Evolutionary conservation across 2,113 vertebrate species (phyloP).

Genomic region (Mobula birostris): DNA sequence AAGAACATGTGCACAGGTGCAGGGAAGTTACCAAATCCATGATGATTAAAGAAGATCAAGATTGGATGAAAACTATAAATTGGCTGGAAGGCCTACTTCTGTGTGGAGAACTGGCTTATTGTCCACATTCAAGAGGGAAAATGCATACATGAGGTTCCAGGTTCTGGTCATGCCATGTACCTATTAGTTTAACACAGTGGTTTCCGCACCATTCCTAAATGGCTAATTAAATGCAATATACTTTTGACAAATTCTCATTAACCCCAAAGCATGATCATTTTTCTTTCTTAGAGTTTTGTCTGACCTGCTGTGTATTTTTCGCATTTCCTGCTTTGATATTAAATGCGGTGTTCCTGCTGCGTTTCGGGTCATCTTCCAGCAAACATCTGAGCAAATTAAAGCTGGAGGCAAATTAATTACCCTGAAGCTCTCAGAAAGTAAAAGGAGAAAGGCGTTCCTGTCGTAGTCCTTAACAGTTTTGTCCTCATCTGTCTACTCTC

Average conservation of each 20-base stretch:
- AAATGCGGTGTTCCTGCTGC: too few species aligned
- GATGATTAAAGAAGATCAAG: too few species aligned
- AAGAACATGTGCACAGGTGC: not conserved
- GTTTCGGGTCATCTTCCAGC: not conserved
- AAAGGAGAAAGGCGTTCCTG: too few species aligned
- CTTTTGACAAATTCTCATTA: too few species aligned
- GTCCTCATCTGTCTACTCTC: not conserved
- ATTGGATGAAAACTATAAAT: too few species aligned
- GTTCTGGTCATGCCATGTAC: not conserved
- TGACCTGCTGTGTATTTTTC: not conserved
- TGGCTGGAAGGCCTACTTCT: too few species aligned
- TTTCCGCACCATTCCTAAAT: not conserved
- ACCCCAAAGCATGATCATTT: too few species aligned
- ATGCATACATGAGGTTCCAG: not conserved
- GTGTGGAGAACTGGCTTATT: not conserved
- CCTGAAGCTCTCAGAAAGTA: too few species aligned
- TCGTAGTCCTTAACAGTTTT: not conserved
- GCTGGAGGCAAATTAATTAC: too few species aligned
- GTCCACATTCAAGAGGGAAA: not conserved
- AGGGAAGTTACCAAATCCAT: too few species aligned
- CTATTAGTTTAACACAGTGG: not conserved
- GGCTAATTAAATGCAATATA: too few species aligned
- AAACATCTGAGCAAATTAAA: too few species aligned
- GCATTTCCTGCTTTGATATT: not conserved
- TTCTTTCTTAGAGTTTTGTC: not conserved